Conservation (phyloP, 30 jellyfish, hydroid and myxozoan species). For the Turritopsis rubra region DNA sequence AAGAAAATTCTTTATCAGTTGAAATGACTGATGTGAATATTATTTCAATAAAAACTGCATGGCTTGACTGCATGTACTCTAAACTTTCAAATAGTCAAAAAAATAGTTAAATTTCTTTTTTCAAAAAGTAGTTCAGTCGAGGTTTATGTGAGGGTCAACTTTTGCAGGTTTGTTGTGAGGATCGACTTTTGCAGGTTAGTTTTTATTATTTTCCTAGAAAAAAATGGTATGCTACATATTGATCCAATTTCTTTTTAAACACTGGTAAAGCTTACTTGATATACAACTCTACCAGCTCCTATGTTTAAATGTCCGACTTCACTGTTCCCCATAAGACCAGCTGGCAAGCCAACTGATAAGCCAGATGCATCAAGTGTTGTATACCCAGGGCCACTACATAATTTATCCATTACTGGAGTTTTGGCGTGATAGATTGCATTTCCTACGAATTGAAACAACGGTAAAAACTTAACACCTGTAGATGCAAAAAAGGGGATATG, state of each 20-base stretch:
- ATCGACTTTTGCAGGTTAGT: no score
- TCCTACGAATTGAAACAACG: conserved; percentile 61
- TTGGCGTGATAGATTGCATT: conserved; percentile 95
- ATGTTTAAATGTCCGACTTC: conserved; percentile 99
- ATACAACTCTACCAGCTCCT: conserved; percentile 96
- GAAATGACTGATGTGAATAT: background rate
- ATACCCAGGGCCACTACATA: conserved; percentile 87
- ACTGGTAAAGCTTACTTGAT: conserved; percentile 33
- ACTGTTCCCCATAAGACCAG: conserved; percentile 98
- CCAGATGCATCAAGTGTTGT: conserved; percentile 96
- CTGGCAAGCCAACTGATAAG: conserved; percentile 95
- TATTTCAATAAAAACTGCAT: background rate
- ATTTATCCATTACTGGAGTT: conserved; percentile 96
- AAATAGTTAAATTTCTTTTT: no score
- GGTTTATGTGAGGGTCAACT: no score
- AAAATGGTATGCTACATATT: no score
- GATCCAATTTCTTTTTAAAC: background rate
- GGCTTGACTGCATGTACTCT: background rate
- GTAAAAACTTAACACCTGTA: background rate
- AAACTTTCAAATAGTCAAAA: no score
- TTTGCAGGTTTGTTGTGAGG: no score
- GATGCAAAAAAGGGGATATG: background rate
- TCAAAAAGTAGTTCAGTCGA: no score
- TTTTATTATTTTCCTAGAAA: no score
- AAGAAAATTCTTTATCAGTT: background rate